Conservation (phyloP, 2,113 vertebrate genomes). For the Lophura nycthemera region DNA sequence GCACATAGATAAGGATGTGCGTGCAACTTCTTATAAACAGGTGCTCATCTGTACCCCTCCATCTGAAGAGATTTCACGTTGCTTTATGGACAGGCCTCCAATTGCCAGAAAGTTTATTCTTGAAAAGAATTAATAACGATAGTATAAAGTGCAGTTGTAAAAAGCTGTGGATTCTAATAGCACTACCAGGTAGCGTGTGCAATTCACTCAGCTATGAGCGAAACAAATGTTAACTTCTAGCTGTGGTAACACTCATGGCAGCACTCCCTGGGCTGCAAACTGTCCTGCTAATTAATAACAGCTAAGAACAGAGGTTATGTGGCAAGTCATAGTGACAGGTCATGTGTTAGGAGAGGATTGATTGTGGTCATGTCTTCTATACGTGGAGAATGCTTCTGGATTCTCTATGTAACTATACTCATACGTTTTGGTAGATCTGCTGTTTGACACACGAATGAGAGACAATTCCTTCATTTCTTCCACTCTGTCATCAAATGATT, state of each 20-base stretch:
- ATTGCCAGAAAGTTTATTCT: background rate
- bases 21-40: background rate
- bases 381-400: background rate
- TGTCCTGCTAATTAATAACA: slow-evolving; percentile 67
- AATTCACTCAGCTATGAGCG: slow-evolving; percentile 30
- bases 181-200: slow-evolving; percentile 49
- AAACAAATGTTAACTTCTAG: slow-evolving; percentile 47
- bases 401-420: background rate
- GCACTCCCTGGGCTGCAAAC: slow-evolving; percentile 13
- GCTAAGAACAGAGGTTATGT: slow-evolving; percentile 39
- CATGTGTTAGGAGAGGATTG: slow-evolving; percentile 28
- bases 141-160: background rate
- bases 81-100: background rate
- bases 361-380: background rate
- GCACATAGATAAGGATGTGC: background rate
- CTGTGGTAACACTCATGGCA: slow-evolving; percentile 48
- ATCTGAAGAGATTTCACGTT: background rate
- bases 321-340: slow-evolving; percentile 41
- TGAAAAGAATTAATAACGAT: background rate
- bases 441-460: background rate
- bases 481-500: background rate
- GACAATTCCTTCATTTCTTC: background rate
- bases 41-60: background rate
- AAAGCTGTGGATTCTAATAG: background rate
- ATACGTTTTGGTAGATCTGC: background rate